Conservation (phyloP, 1,140 invertebrate genomes). For the Diorhabda sublineata region DNA sequence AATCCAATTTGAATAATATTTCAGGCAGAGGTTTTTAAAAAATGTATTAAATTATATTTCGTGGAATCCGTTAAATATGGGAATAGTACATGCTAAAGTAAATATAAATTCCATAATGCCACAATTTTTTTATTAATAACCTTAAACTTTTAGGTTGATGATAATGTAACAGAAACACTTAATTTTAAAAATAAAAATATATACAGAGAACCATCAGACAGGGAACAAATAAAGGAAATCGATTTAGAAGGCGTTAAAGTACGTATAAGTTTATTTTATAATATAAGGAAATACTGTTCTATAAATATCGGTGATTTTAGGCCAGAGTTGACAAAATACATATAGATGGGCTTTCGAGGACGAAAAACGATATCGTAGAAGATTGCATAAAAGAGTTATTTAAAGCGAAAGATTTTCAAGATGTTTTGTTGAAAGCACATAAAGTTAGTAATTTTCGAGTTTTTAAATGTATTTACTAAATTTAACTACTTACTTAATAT, state of each 20-base stretch:
- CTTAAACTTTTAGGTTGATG: slow-evolving; percentile 25
- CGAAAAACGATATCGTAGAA: slow-evolving; percentile 79
- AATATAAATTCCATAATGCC: background rate
- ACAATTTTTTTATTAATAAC: slow-evolving; percentile 4
- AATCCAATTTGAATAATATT: background rate
- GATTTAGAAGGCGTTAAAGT: slow-evolving; percentile 29
- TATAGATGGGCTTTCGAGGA: slow-evolving; percentile 74
- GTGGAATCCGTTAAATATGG: slow-evolving; percentile 19
- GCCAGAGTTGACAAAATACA: slow-evolving; percentile 74
- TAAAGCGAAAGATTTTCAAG: slow-evolving; percentile 61
- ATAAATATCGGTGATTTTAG: slow-evolving; percentile 45
- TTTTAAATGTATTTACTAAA: background rate
- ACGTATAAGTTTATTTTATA: slow-evolving; percentile 7
- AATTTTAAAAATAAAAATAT: slow-evolving; percentile 22
- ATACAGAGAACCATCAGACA: slow-evolving; percentile 12
- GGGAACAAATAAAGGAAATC: slow-evolving; percentile 24
- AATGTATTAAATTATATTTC: slow-evolving; percentile 12
- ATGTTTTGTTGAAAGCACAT: slow-evolving; percentile 58
- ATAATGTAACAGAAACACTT: slow-evolving; percentile 22
- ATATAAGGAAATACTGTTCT: background rate
- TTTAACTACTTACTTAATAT: background rate
- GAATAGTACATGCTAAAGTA: slow-evolving; percentile 30
- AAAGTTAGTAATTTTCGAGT: slow-evolving; percentile 43
- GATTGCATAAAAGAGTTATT: slow-evolving; percentile 69
- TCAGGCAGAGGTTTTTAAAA: background rate